Evolutionary conservation across 2,113 vertebrate genomes (phyloP).

Genomic region (Caranx ignobilis): DNA sequence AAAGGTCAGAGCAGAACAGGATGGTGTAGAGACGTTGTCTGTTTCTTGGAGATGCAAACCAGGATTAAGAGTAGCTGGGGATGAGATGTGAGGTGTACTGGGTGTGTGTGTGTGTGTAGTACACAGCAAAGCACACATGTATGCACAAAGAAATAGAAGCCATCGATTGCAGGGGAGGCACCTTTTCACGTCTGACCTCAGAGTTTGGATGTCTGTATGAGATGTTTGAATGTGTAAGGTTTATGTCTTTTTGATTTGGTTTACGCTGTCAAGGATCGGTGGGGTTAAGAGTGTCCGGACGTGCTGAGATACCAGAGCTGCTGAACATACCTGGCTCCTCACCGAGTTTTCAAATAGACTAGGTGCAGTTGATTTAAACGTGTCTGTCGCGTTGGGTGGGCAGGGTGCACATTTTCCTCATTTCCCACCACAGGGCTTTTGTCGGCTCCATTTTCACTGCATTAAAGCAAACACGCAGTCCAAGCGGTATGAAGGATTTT

Average conservation of each 20-base stretch:
- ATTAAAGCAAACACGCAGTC: conserved; percentile 32
- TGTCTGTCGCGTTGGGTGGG: conserved; percentile 20
- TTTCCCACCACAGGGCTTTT: conserved; percentile 20
- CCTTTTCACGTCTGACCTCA: conserved; percentile 11
- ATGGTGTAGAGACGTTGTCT: conserved; percentile 25
- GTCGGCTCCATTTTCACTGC: conserved; percentile 16
- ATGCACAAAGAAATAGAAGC: background rate
- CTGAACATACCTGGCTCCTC: conserved; percentile 65
- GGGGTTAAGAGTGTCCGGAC: conserved; percentile 23
- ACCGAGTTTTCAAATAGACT: conserved; percentile 54
- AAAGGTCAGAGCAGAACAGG: conserved; percentile 33
- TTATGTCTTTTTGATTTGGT: conserved; percentile 54
- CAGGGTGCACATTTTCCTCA: conserved; percentile 29
- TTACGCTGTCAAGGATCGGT: conserved; percentile 19
- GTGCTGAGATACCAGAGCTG: conserved; percentile 67
- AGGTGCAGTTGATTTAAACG: conserved; percentile 41
- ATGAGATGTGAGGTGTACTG: background rate
- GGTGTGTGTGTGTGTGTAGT: background rate
- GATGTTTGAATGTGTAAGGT: conserved; percentile 54
- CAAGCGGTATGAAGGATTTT: conserved; percentile 23
- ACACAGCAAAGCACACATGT: background rate
- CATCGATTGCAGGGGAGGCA: background rate
- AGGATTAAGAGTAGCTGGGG: conserved; percentile 36
- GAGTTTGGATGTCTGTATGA: conserved; percentile 29
- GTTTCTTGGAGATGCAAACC: conserved; percentile 56